These are phyloP conservation scores for Radopholus similis DNA, from an alignment of 1,140 invertebrate genomes.

Conservation along the genomic window DNA sequence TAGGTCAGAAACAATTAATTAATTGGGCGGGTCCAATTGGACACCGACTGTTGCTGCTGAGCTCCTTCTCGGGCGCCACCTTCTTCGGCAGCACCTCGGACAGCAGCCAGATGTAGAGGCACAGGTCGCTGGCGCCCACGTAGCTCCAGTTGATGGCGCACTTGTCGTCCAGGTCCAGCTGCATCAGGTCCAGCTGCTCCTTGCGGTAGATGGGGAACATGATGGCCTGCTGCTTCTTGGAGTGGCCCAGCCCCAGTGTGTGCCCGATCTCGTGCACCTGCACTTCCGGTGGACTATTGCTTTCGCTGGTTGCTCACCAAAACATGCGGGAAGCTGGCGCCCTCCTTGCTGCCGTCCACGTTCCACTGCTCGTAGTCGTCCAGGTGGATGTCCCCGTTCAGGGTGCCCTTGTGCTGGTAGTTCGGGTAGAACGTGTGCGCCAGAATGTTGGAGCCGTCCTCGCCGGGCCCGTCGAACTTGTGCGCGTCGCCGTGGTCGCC, in stretches of 20 bases:
- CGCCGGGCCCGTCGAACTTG: conserved; percentile 47
- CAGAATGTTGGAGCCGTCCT: conserved; percentile 40
- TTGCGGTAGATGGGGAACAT: conserved; percentile 56
- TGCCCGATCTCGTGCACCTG: conserved; percentile 47
- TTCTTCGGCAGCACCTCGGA: conserved; percentile 50
- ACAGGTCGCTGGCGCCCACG: conserved; percentile 47
- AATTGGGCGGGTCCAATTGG: not conserved
- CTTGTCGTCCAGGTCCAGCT: conserved; percentile 51
- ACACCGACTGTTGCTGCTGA: conserved; percentile 5
- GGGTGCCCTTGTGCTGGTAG: conserved; percentile 34
- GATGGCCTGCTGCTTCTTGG: conserved; percentile 46
- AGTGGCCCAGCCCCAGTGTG: conserved; percentile 49
- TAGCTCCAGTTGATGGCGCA: conserved; percentile 55
- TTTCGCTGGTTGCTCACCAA: no score
- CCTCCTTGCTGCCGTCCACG: conserved; percentile 34
- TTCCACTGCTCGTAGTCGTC: conserved; percentile 52
- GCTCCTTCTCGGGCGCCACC: conserved; percentile 34
- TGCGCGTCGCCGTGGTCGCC: conserved; percentile 51
- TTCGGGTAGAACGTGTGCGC: conserved; percentile 54
- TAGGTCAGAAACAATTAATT: not conserved
- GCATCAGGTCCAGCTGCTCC: conserved; percentile 41
- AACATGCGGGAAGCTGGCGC: conserved; percentile 50
- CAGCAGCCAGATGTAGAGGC: conserved; percentile 52
- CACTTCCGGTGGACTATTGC: conserved; percentile 40
- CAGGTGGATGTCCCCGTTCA: conserved; percentile 52